A percentile compares a stretch with the other conserved stretches of the same genome.
Conservation (phyloP, 2,797 vertebrate genomes). For the Falco cherrug region DNA sequence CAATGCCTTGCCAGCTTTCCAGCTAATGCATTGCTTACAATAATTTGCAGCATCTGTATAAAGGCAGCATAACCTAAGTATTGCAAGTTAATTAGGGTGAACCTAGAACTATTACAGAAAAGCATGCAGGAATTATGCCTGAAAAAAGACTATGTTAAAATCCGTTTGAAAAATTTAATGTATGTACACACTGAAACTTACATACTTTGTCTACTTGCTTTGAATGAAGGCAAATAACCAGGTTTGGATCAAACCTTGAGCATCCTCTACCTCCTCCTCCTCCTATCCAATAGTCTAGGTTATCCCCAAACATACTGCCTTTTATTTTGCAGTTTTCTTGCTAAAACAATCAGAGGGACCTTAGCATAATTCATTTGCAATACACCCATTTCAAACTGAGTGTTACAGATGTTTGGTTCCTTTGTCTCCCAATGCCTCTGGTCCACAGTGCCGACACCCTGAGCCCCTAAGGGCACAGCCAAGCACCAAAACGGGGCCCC, state of each 20-base stretch:
- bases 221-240: not conserved
- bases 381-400: not conserved
- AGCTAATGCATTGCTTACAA: not conserved
- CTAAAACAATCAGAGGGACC: not conserved
- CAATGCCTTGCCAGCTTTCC: not conserved
- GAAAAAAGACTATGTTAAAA: not conserved
- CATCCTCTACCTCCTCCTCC: not conserved
- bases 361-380: not conserved
- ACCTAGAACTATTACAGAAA: not conserved
- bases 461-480: not conserved
- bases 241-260: not conserved
- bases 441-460: not conserved
- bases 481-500: not conserved
- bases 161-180: not conserved
- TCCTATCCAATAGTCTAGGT: not conserved
- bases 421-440: not conserved
- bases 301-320: accelerated
- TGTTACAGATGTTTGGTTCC: not conserved
- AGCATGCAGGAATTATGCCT: not conserved
- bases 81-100: not conserved
- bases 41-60: not conserved
- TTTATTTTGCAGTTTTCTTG: not conserved
- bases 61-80: not conserved
- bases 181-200: not conserved
- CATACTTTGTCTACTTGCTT: not conserved